phyloP scores from a whole-genome alignment of 2,113 vertebrate genomes.

The Pao palembangensis region DNA sequence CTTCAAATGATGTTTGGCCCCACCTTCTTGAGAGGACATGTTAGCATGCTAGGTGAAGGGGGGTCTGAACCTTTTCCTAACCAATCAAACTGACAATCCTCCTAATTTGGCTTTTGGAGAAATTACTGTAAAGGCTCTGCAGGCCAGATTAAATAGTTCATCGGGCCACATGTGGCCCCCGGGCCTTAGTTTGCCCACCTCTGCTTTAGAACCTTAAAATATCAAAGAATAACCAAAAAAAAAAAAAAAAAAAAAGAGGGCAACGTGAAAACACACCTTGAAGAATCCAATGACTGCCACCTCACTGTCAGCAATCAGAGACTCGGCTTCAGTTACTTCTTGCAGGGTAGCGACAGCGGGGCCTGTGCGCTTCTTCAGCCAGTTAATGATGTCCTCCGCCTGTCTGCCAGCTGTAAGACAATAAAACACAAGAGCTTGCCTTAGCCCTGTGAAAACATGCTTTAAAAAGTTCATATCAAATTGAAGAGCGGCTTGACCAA shows the following conservation, averaged over 20 bases:
- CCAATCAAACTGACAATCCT: no score
- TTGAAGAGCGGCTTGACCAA: no score
- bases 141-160: no score
- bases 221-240: not conserved
- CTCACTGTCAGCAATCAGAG: slow-evolving; percentile 83
- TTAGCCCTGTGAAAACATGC: not conserved
- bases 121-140: no score
- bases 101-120: no score
- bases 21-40: no score
- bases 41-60: no score
- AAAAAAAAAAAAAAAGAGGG: not conserved
- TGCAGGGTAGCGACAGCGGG: slow-evolving; percentile 79
- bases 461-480: no score
- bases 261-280: slow-evolving; percentile 76
- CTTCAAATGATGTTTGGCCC: no score
- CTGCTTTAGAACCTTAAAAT: not conserved
- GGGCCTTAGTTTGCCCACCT: no score
- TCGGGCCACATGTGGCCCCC: no score
- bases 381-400: slow-evolving; percentile 89
- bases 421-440: slow-evolving; percentile 3
- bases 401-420: slow-evolving; percentile 85
- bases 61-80: no score
- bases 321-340: slow-evolving; percentile 72
- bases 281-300: slow-evolving; percentile 94
- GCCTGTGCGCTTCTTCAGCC: slow-evolving; percentile 95